Evolutionary conservation across 2,797 vertebrate species (phyloP), one percentile per base, ranked within the genome.

Genomic region (Erpetoichthys calabaricus): DNA sequence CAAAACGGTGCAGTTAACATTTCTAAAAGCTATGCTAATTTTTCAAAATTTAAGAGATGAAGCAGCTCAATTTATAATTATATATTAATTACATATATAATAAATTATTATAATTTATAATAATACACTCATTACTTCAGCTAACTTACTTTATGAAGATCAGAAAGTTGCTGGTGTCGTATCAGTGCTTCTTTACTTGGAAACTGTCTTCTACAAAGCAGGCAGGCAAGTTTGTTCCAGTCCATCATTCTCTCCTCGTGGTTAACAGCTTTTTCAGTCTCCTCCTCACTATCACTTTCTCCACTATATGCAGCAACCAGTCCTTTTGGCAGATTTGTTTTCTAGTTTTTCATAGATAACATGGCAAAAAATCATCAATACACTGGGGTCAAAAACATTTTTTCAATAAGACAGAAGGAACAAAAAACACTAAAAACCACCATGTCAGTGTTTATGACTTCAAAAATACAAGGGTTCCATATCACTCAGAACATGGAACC

Each of bases 161-260:
- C 91, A 0, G 92, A 95, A 45, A 95, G 89, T 79, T 92, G 91
- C 75, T 94, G 91, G 71, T 96, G 92, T 49, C 90, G 74, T 64
- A 91, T 86, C 7, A 94, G 85, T 1, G 91, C 88, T 57, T 94
- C 92, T 66, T 93, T 96, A 76, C 87, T 91, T 57, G 92, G 89
- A 64, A 96, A 94, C 73, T 94, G 90, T 60, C 92, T 85, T 62
- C 91, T 76, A 68, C 92, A 96, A 42, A 96, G 82, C 56, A 96
- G 75, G 68, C 92, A 96, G 25, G 91, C 89, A 69, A 96, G 70
- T 66, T 94, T 94, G 56, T 81, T 81, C 92, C 92, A 94, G 80
- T 94, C 91, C 0, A 87, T 93, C 67, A 96, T 76, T 59, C 80
- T 82, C 41, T 86, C 85, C 50, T 90, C 86, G 50, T 75, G 80